Conservation (phyloP, 2,113 vertebrate genomes). For the Hippocampus guttulatus region DNA sequence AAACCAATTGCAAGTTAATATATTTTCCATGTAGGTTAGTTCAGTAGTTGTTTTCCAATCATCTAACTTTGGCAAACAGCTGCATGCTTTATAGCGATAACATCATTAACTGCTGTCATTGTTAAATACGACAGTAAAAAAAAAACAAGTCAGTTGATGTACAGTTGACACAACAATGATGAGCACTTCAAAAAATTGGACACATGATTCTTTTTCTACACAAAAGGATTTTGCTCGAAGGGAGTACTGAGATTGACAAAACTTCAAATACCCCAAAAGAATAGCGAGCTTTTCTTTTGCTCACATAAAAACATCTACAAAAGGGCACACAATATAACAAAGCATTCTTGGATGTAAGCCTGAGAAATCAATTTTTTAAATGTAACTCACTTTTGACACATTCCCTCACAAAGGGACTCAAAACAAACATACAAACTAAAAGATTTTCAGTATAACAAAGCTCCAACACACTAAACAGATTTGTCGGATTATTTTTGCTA, state of each 20-base stretch:
- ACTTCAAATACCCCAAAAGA: slow-evolving; percentile 37
- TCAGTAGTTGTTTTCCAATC: slow-evolving; percentile 31
- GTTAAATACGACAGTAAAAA: slow-evolving; percentile 9
- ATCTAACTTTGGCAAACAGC: slow-evolving; percentile 64
- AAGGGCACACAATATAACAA: slow-evolving; percentile 56
- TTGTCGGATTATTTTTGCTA: slow-evolving; percentile 35
- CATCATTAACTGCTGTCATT: slow-evolving; percentile 28
- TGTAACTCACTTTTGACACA: slow-evolving; percentile 21
- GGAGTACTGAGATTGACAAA: slow-evolving; percentile 45
- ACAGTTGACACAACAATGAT: slow-evolving; percentile 9
- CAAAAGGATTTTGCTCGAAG: slow-evolving; percentile 54
- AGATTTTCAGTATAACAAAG: slow-evolving; percentile 9
- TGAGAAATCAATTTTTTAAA: slow-evolving; percentile 62
- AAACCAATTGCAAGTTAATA: neutral
- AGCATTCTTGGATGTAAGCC: slow-evolving; percentile 55
- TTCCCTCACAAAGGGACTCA: slow-evolving; percentile 21
- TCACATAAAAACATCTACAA: slow-evolving; percentile 76
- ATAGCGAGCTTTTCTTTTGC: slow-evolving; percentile 49
- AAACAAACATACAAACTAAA: slow-evolving; percentile 39
- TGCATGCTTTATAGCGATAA: slow-evolving; percentile 3
- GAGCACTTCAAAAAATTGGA: slow-evolving; percentile 22
- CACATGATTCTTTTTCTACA: slow-evolving; percentile 16
- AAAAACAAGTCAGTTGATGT: slow-evolving; percentile 21
- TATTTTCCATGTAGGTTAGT: neutral
- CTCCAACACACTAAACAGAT: slow-evolving; percentile 17